phyloP scores from a whole-genome alignment of 1,140 invertebrate genomes.

The Atopsyche davidsoni region DNA sequence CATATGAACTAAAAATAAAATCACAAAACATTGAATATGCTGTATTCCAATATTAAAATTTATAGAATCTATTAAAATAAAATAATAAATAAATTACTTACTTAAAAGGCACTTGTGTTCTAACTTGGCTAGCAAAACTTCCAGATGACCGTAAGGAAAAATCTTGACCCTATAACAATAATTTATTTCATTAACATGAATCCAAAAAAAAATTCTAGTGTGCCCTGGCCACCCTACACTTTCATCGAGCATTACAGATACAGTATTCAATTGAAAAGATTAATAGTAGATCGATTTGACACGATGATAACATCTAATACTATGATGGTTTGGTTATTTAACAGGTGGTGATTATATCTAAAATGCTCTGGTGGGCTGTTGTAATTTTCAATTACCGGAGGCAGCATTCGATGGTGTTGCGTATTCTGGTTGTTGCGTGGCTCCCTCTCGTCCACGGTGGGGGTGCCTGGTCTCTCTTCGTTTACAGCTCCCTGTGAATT shows the following conservation, averaged over 20 bases:
- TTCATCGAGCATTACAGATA: too few relatives aligned
- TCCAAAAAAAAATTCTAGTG: too few relatives aligned
- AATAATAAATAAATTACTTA: slow-evolving; percentile 12
- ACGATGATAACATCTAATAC: too few relatives aligned
- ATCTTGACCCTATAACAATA: slow-evolving; percentile 17
- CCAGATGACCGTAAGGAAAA: slow-evolving; percentile 13
- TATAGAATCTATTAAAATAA: slow-evolving; percentile 1
- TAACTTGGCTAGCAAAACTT: slow-evolving; percentile 3
- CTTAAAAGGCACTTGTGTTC: slow-evolving; percentile 15
- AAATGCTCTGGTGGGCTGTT: too few relatives aligned
- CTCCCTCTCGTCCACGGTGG: slow-evolving; percentile 59
- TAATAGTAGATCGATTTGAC: too few relatives aligned
- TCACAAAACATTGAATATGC: background rate
- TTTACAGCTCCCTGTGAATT: too few relatives aligned
- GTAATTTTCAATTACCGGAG: too few relatives aligned
- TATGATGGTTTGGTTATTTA: too few relatives aligned
- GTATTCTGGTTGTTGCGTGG: slow-evolving; percentile 26
- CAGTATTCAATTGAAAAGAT: too few relatives aligned
- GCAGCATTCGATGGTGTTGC: slow-evolving; percentile 19
- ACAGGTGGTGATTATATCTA: too few relatives aligned
- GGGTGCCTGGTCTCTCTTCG: slow-evolving; percentile 63
- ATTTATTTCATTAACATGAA: slow-evolving; percentile 11
- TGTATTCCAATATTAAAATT: background rate
- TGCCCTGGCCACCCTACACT: too few relatives aligned
- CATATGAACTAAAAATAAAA: slow-evolving; percentile 20